These are phyloP conservation scores for Drosophila parthenogenetica DNA, from an alignment of 2,888 invertebrate genomes.

Conservation along the genomic window DNA sequence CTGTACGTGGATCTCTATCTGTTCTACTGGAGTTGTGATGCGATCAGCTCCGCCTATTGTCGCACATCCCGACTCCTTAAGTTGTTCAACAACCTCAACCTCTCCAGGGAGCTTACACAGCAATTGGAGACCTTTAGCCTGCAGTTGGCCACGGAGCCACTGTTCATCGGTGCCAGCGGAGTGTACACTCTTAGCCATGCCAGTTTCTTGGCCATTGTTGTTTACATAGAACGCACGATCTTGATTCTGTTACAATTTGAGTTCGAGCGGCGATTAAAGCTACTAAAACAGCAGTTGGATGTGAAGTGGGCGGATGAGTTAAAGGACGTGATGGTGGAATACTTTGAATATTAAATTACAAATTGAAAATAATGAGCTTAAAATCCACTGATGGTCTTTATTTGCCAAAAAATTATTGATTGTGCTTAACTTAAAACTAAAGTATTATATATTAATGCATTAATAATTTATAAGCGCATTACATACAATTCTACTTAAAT, in stretches of 20 bases:
- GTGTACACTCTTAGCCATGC: conserved; percentile 14
- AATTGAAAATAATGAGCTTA: not conserved
- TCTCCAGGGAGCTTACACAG: conserved; percentile 3
- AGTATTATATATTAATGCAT: conserved; percentile 59
- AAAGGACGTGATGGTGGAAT: conserved; percentile 9
- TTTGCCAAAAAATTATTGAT: conserved; percentile 19
- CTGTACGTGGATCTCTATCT: conserved; percentile 35
- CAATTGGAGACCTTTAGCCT: conserved; percentile 24
- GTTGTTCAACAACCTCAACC: conserved; percentile 15
- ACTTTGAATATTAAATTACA: too few species aligned
- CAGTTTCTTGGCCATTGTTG: conserved; percentile 23
- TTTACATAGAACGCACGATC: conserved; percentile 33
- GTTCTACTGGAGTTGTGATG: conserved; percentile 41
- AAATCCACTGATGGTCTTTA: conserved; percentile 29
- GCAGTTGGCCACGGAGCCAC: conserved; percentile 15
- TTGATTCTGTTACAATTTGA: conserved; percentile 39
- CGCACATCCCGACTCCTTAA: conserved; percentile 13
- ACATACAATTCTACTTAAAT: conserved; percentile 75
- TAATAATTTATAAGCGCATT: conserved; percentile 73
- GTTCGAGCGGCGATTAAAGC: conserved; percentile 32
- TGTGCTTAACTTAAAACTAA: conserved; percentile 47
- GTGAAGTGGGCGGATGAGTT: conserved; percentile 15
- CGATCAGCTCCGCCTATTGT: conserved; percentile 3
- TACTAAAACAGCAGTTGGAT: conserved; percentile 11
- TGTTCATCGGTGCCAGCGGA: conserved; percentile 13